Conservation (phyloP, 1,140 invertebrate species). For the Nylanderia fulva region DNA sequence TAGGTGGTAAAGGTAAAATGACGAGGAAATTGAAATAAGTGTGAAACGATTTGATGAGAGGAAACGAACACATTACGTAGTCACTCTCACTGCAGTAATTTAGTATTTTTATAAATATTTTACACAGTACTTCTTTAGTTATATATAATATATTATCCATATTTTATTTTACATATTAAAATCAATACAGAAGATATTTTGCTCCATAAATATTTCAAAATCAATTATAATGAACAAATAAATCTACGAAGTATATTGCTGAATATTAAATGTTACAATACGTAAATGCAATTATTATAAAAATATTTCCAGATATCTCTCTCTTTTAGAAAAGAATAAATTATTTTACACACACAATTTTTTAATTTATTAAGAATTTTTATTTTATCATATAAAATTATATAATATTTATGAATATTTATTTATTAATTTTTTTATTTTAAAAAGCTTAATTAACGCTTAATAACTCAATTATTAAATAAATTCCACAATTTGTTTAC, state of each 20-base stretch:
- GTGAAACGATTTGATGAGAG: constrained; percentile 26
- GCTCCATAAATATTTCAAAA: not conserved
- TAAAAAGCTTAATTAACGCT: too few relatives aligned
- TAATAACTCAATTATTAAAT: too few relatives aligned
- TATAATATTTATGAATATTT: too few relatives aligned
- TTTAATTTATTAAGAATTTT: too few relatives aligned
- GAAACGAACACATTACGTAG: constrained; percentile 40
- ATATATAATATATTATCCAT: constrained; percentile 1
- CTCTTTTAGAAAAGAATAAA: not conserved
- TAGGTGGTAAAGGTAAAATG: constrained; percentile 4
- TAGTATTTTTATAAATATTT: constrained; percentile 9
- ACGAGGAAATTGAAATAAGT: constrained; percentile 27
- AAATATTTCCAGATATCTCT: not conserved
- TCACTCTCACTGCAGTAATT: constrained; percentile 32
- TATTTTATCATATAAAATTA: too few relatives aligned
- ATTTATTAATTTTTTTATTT: too few relatives aligned
- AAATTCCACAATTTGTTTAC: too few relatives aligned
- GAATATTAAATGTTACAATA: constrained; percentile 2
- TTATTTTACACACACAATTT: too few relatives aligned
- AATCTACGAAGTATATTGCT: not conserved
- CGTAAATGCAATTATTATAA: constrained; percentile 23
- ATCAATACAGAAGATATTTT: not conserved
- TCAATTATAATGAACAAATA: not conserved
- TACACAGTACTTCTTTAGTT: not conserved
- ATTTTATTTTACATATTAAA: not conserved